Evolutionary conservation across 2,113 vertebrate genomes (phyloP), one percentile per base, ranked within the genome.

Genomic region (Callithrix jacchus): DNA sequence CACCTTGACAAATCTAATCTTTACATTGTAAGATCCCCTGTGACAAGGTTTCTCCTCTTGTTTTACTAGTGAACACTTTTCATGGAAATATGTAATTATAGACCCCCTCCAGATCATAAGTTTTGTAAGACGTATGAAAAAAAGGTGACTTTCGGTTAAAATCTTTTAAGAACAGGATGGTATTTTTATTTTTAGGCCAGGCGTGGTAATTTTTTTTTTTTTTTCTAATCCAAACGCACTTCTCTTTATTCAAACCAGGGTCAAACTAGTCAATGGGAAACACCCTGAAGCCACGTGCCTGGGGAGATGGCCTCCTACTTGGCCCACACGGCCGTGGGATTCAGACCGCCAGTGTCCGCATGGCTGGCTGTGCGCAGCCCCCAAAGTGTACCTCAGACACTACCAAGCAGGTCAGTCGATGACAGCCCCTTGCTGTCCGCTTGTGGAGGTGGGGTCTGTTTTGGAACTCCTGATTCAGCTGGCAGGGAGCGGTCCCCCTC

Each of bases 231-330:
- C 98, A 99, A 99, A 99, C 95, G 98, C 98, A 98, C 98, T 98
- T 98, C 96, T 99, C 98, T 99, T 99, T 99, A 99, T 99, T 99
- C 98, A 99, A 98, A 99, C 98, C 98, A 98, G 99, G 98, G 98
- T 97, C 98, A 97, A 96, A 98, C 98, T 98, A 98, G 97, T 98
- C 94, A 98, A 97, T 98, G 98, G 99, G 98, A 99, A 99, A 99
- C 95, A 99, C 99, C 99, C 99, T 97, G 98, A 98, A 99, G 98
- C 98, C 99, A 98, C 98, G 98, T 98, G 99, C 99, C 98, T 99
- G 99, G 99, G 99, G 99, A 99, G 99, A 99, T 99, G 99, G 99
- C 99, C 98, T 98, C 98, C 98, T 45, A 54, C 98, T 35, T 6
- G 32, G 64, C 32, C 97, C 61, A 47, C 61, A 37, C 25, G 23